Percentiles rank a stretch among this genome's conserved stretches.
These are phyloP conservation scores for Hycleus phaleratus DNA, from an alignment of 1,140 invertebrate genomes.

Conservation along the genomic window DNA sequence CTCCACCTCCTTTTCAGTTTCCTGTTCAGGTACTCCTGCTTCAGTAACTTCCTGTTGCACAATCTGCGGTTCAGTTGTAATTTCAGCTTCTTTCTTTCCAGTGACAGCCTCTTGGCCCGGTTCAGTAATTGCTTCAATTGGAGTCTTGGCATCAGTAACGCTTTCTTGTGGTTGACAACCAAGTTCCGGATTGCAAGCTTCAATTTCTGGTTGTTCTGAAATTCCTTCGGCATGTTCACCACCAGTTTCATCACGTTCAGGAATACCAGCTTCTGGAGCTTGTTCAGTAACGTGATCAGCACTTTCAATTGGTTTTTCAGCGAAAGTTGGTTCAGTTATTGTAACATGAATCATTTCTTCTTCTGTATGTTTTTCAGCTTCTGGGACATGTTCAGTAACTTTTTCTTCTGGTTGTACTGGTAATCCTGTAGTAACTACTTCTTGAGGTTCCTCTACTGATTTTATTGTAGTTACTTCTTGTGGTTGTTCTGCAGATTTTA, in stretches of 20 bases:
- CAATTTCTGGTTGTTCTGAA: conserved; percentile 7
- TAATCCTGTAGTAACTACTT: not conserved
- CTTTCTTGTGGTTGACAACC: not conserved
- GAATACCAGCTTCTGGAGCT: not conserved
- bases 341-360: conserved; percentile 4
- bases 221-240: not conserved
- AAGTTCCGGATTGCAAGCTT: not conserved
- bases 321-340: conserved; percentile 8
- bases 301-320: conserved; percentile 5
- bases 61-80: not conserved
- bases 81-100: conserved; percentile 10
- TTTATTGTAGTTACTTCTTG: conserved; percentile 8
- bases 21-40: not conserved
- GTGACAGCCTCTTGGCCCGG: conserved; percentile 4
- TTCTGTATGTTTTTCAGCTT: conserved; percentile 2
- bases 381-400: not conserved
- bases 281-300: conserved; percentile 5
- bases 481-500: conserved; percentile 4
- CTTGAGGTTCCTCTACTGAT: not conserved
- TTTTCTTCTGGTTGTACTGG: conserved; percentile 2
- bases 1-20: not conserved
- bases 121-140: conserved; percentile 6
- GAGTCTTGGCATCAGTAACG: not conserved
- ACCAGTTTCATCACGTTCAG: conserved; percentile 1
- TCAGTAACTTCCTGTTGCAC: not conserved